Evolutionary conservation across 2,113 vertebrate species (phyloP).

Genomic region (Ornithorhynchus anatinus): DNA sequence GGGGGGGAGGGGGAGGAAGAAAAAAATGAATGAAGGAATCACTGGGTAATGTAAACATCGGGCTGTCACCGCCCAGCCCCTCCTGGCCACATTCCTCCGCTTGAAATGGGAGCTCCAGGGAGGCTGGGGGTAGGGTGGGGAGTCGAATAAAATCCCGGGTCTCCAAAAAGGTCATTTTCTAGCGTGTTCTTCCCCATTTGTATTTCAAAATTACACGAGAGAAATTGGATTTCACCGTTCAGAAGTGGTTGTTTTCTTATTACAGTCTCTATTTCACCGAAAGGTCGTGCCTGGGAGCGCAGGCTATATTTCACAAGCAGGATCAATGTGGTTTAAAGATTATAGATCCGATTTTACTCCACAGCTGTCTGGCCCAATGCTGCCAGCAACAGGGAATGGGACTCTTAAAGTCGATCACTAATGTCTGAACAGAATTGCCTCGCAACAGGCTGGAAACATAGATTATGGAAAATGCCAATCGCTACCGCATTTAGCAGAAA

Average conservation of each 20-base stretch:
- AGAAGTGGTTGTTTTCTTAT: conserved; percentile 58
- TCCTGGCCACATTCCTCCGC: not conserved
- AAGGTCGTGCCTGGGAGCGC: conserved; percentile 53
- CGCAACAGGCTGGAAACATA: conserved; percentile 66
- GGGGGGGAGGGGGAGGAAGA: conserved; percentile 15
- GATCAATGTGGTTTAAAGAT: conserved; percentile 71
- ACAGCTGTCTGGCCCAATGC: conserved; percentile 51
- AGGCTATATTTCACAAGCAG: conserved; percentile 59
- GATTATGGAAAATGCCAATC: conserved; percentile 73
- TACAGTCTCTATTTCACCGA: conserved; percentile 52
- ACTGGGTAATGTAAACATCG: conserved; percentile 60
- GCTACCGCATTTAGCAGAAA: conserved; percentile 66
- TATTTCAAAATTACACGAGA: conserved; percentile 55
- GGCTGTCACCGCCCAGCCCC: conserved; percentile 60
- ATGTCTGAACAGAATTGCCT: conserved; percentile 69
- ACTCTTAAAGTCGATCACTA: conserved; percentile 51
- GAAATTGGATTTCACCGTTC: conserved; percentile 57
- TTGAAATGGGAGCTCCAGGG: conserved; percentile 18
- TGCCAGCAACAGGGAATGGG: conserved; percentile 43
- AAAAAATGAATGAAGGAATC: conserved; percentile 43
- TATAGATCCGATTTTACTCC: conserved; percentile 62
- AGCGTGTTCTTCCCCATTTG: conserved; percentile 58
- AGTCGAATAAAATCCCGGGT: conserved; percentile 53
- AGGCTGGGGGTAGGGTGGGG: conserved; percentile 38
- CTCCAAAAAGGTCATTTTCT: conserved; percentile 58